Conservation (phyloP, 35 echinoderm and acorn worm genomes). For the Stichopus chloronotus region DNA sequence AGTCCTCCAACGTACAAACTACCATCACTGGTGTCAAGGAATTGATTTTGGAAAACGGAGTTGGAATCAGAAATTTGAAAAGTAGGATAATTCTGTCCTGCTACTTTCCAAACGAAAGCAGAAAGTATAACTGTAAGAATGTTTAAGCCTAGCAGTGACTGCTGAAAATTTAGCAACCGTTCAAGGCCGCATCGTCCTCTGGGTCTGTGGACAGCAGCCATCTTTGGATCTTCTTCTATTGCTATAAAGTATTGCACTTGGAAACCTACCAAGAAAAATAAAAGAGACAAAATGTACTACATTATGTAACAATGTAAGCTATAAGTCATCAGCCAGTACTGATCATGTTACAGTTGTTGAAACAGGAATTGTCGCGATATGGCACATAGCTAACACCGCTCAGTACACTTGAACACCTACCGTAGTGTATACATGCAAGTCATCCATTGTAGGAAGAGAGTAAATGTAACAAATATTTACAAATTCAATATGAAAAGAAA, state of each 20-base stretch:
- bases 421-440: too few relatives aligned
- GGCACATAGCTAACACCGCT: too few relatives aligned
- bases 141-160: not conserved
- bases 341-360: not conserved
- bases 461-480: too few relatives aligned
- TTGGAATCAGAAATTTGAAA: slow-evolving; percentile 27
- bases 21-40: not conserved
- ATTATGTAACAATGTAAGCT: too few relatives aligned
- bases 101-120: not conserved
- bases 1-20: slow-evolving; percentile 41
- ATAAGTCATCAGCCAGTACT: not conserved
- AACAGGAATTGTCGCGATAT: too few relatives aligned
- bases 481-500: too few relatives aligned
- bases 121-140: not conserved
- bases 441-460: too few relatives aligned
- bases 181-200: not conserved
- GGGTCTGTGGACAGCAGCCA: not conserved
- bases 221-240: not conserved
- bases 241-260: not conserved
- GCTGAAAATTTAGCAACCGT: not conserved
- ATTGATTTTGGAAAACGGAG: slow-evolving; percentile 26
- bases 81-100: not conserved
- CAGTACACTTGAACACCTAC: too few relatives aligned
- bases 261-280: not conserved
- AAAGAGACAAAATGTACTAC: not conserved